These are phyloP conservation scores for Lasioglossum albipes DNA, from an alignment of 1,140 invertebrate species.

Conservation along the genomic window DNA sequence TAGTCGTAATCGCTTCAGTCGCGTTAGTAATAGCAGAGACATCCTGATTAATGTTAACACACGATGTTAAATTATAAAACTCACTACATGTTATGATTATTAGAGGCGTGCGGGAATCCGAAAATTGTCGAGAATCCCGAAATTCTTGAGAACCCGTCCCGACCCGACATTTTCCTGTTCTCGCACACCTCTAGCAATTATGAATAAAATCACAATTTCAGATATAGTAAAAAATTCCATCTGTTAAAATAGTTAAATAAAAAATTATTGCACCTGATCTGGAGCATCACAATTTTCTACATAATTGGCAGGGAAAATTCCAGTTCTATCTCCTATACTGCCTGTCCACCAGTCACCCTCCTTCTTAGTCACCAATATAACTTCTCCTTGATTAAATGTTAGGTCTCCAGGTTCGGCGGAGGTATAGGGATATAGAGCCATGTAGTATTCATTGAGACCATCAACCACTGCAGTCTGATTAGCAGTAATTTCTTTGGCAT, in stretches of 20 bases:
- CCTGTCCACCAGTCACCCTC: conserved; percentile 99
- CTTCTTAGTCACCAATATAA: conserved; percentile 91
- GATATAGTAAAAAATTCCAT: conserved; percentile 7
- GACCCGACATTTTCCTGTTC: too few species aligned
- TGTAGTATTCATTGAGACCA: conserved; percentile 86
- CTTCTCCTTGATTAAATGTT: conserved; percentile 93
- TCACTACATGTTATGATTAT: not conserved
- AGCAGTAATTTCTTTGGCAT: conserved; percentile 80
- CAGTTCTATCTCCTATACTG: conserved; percentile 88
- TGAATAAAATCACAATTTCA: not conserved
- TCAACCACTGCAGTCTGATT: conserved; percentile 57
- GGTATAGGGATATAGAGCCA: conserved; percentile 91
- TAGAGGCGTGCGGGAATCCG: too few species aligned
- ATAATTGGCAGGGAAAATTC: conserved; percentile 98
- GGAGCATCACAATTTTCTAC: conserved; percentile 84
- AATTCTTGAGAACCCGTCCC: too few species aligned
- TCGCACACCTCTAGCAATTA: not conserved
- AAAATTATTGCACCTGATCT: conserved; percentile 68
- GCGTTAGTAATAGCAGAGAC: conserved; percentile 42
- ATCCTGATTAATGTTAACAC: conserved; percentile 35
- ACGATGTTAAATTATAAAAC: not conserved
- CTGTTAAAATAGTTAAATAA: not conserved
- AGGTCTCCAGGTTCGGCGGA: conserved; percentile 95
- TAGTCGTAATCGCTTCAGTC: conserved; percentile 29
- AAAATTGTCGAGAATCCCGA: too few species aligned